Evolutionary conservation across 2,888 invertebrate genomes (phyloP).

Genomic region (Xylota segnis): DNA sequence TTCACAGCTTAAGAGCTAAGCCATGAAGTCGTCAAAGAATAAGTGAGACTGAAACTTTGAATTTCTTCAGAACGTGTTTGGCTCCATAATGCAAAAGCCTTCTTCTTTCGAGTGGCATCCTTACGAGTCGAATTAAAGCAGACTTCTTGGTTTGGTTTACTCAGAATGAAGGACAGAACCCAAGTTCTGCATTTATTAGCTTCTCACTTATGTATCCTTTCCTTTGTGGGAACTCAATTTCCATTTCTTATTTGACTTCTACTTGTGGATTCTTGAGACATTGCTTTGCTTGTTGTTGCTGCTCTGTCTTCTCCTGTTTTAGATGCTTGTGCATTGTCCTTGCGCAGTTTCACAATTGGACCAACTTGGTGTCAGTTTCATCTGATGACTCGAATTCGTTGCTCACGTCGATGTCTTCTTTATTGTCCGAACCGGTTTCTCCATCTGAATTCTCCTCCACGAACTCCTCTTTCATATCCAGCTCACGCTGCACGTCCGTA

Average conservation of each 20-base stretch:
- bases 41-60: no score
- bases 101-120: no score
- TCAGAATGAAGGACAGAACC: no score
- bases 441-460: constrained; percentile 81
- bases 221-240: constrained; percentile 83
- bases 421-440: constrained; percentile 90
- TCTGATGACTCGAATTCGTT: constrained; percentile 90
- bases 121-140: no score
- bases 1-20: no score
- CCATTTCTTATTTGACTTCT: constrained; percentile 95
- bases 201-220: constrained; percentile 83
- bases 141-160: no score
- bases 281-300: constrained; percentile 66
- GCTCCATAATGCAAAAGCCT: no score
- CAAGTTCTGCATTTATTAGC: no score
- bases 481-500: constrained; percentile 87
- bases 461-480: constrained; percentile 84
- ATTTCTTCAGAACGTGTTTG: no score
- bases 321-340: constrained; percentile 58
- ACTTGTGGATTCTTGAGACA: constrained; percentile 88
- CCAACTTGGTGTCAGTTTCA: constrained; percentile 91
- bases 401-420: constrained; percentile 87
- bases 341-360: constrained; percentile 63
- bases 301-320: constrained; percentile 70
- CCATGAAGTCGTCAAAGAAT: no score